Base-by-base conservation (phyloP, 35 echinoderm and acorn worm genomes). In the Acanthaster planci region DNA sequence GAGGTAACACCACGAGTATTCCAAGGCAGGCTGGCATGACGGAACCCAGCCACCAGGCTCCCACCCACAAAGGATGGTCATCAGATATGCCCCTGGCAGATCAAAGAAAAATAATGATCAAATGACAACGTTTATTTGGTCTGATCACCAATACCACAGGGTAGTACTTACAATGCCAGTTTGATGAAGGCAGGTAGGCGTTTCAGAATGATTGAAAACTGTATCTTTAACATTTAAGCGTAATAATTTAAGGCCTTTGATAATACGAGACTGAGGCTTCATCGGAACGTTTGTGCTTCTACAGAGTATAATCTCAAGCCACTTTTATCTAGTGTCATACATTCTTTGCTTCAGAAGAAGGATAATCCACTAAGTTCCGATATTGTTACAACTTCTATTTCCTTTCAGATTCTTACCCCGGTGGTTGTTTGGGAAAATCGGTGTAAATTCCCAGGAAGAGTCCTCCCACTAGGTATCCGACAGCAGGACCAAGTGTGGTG, bases 31-130 rank as follows among this genome's bases (percentile, higher is more conserved):
- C 93, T 58, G 86, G 84, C 30, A 91, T 80, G 44, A 92, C 85
- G 8, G 92, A 85, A 38, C 93, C 93, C 16, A 97, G 82, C 93
- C 93, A 97, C 93, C 93, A 97, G 7, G 89, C 89, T 21, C 93
- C 93, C 6, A 97, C 82, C 93, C 93, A 97, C 1, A 88, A 77
- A 37, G 93, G 89, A 78, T 82, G 88, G 3, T 55, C 55, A 38
- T 85, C 56, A 31, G 42, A 60, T 29, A 92, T 92, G 27, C 85
- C 93, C 58, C 90, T 76, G 4, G 88, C 87, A 77, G 23, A 10
- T 23, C 21, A 82, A 50, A 67, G 14, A 57, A 82, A 44, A 53
- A 16, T 38, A 59, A 14, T n/a, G 19, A 59, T 59, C 27, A 72
- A 60, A 5, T 27, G 10, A 3, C 64, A 35, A 2, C 15, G 22